Base-by-base conservation (phyloP, 2,888 invertebrate species). In the Sicus ferrugineus region DNA sequence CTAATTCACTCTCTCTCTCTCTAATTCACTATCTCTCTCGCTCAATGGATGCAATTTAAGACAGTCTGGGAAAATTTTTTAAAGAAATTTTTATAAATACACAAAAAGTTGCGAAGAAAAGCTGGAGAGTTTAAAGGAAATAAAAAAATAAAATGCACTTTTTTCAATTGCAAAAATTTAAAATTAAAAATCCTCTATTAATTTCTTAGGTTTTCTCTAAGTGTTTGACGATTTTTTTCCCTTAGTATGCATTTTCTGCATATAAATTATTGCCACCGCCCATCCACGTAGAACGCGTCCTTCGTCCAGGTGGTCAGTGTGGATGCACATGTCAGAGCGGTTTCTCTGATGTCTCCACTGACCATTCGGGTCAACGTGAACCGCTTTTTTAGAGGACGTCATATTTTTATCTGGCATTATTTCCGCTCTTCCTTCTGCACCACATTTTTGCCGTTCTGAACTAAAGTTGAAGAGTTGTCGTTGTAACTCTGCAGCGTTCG, bases 281-380 rank as follows among this genome's bases (percentile, higher is more conserved):
- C 38, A n/a, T 42, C 16, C 42, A 42, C 16, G 5, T 16, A 42
- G 42, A n/a, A n/a, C n/a, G n/a, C 16, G 46, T 14, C 28, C 7
- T 19, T 62, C 26, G 61, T 23, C 5, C 42, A 16, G 28, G 48
- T 65, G 52, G 31, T 23, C 21, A 3, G 16, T 38, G 31, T 1
- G 21, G 19, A n/a, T 38, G 61, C n/a, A 23, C 42, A 19, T 59
- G 19, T 23, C 1, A 7, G 5, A 5, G 31, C 23, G 48, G 23
- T 64, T 52, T 14, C 1, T 34, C 1, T 14, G 52, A 52, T 54
- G 52, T 31, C 34, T 31, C 21, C 54, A 11, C 38, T 34, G 65
- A 65, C 52, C 65, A 26, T 16, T 34, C n/a, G 38, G 65, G 54
- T 65, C 54, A 65, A 52, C 65, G 34, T 34, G 38, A 34, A 54